Base-by-base conservation (phyloP, 1,140 invertebrate genomes). In the Homalodisca vitripennis region DNA sequence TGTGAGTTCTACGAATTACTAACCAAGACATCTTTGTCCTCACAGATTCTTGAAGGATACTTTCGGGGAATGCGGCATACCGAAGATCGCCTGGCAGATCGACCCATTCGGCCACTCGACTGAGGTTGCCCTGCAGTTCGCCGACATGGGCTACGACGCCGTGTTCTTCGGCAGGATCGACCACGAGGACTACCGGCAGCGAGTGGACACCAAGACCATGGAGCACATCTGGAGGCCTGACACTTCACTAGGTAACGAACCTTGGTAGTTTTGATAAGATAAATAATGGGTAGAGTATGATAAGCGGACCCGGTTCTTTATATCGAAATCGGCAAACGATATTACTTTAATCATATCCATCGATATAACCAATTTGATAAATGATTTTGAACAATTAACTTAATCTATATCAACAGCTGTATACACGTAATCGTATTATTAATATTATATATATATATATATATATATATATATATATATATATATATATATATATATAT, bases 61-160 rank as follows among this genome's bases (percentile, higher is more conserved):
- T 0, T 95, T 97, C 77, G 94, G 94, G 0, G 80, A 85, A 14
- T 97, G 94, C 77, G 93, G 85, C 0, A 80, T 87, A 14, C 94
- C 94, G 0, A 84, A 84, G 29, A 85, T 94, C 12, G 93, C 90
- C 1, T 97, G 95, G 94, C 95, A 97, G 79, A 96, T 97, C 55
- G 94, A 97, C 82, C 93, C 94, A 0, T 97, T 97, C 76, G 94
- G 94, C 0, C 95, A 98, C 77, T 94, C 93, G 0, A 79, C 91
- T 27, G 94, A 97, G 82, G 87, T 91, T 80, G 93, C 94, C 0
- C 93, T 92, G 0, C 80, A 96, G 0, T 91, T 96, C 75, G 89
- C 93, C 0, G 89, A 87, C 64, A 85, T 92, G 82, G 91, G 89
- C 1, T 98, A 90, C 77, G 92, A 97, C 78, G 95, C 92, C 0